Base-by-base conservation (phyloP, 2,797 vertebrate genomes). In the Paguma larvata region DNA sequence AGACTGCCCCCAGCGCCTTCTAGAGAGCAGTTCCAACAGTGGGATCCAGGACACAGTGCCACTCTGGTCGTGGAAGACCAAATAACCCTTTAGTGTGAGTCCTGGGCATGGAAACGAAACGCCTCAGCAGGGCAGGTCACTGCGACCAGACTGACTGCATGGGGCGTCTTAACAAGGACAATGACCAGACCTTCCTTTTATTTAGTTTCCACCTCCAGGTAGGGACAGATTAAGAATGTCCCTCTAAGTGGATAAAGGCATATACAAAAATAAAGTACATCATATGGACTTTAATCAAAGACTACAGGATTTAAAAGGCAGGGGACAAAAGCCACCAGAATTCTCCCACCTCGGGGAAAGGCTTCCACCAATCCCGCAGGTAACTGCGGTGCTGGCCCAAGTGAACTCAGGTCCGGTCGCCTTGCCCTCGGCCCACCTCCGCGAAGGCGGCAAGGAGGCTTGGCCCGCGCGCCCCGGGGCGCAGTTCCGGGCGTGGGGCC, bases 31-130 rank as follows among this genome's bases (percentile, higher is more conserved):
- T 25, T 41, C 16, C 82, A 85, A 30, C 23, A 3, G 15, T 5
- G 27, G 5, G 3, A 19, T 51, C n/a, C 15, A 53, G n/a, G 16
- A 38, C 13, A n/a, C 11, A 1, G 12, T 5, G 18, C 53, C 59
- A 1, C 5, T 75, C 18, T 2, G 38, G n/a, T 18, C 11, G 16
- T 5, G 23, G 30, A 46, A 46, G 44, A 48, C 62, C 27, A 18
- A 75, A 48, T 11, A 32, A 27, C 30, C 19, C 53, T 67, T 3
- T 72, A 72, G 44, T 3, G 21, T 53, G 44, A 44, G 32, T 48
- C 14, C 0, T 14, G 14, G 51, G 65, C 14, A 53, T 1, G 18
- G 30, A 56, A 16, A 25, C 0, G 30, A 56, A 16, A 25, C 0
- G 9, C 18, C 23, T 56, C 3, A 1, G 46, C 30, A 3, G 18